A percentile compares a stretch with the other conserved stretches of the same genome.
phyloP scores from a whole-genome alignment of 2,797 vertebrate genomes.

The Crocodylus rhombifer region DNA sequence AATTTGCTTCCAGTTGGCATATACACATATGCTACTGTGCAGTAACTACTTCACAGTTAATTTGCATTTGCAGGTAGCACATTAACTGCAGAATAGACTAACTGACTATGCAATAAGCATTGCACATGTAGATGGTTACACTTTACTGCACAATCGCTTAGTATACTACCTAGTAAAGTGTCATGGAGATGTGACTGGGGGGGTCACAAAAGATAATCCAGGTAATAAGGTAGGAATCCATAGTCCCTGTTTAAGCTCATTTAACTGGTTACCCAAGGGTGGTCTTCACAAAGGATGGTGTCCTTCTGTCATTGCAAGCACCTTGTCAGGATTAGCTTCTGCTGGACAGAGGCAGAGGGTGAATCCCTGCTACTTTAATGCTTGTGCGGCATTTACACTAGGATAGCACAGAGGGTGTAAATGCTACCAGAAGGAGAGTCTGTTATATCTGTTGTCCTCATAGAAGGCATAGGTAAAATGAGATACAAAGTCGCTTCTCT shows the following conservation, averaged over 20 bases:
- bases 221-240: no score
- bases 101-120: no score
- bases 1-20: no score
- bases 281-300: neutral
- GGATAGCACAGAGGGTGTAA: neutral
- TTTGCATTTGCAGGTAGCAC: no score
- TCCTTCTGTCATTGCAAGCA: neutral
- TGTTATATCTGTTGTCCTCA: neutral
- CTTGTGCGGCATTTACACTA: neutral
- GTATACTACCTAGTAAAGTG: no score
- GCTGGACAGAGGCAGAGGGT: neutral
- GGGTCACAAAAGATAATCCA: no score
- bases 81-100: no score
- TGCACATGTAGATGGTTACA: no score
- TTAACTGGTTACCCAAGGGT: neutral
- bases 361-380: neutral
- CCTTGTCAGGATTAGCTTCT: neutral
- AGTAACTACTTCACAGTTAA: no score
- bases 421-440: neutral
- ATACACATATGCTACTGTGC: no score
- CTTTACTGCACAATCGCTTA: no score
- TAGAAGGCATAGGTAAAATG: neutral
- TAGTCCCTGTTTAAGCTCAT: neutral
- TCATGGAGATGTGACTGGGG: no score
- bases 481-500: neutral